These are phyloP conservation scores for Mandrillus leucophaeus DNA, from an alignment of 2,113 vertebrate genomes.

Conservation along the genomic window DNA sequence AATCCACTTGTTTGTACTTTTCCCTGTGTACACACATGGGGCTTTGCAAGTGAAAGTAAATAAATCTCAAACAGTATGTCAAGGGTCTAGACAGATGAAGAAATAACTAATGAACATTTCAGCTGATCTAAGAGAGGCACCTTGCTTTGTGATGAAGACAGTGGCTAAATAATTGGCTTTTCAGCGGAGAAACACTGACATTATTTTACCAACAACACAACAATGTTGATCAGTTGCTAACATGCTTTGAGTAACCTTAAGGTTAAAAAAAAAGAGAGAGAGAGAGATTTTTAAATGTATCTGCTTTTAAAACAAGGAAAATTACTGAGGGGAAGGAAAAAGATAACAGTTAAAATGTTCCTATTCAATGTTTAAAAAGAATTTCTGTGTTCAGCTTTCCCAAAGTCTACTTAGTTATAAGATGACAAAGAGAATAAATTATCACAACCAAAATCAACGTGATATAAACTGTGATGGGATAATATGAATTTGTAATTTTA, in stretches of 20 bases:
- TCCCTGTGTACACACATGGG: not conserved
- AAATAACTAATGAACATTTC: constrained; percentile 18
- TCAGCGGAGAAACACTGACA: constrained; percentile 29
- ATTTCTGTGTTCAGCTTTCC: constrained; percentile 6
- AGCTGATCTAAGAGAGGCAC: not conserved
- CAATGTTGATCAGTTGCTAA: constrained; percentile 4
- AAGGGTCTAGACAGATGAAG: not conserved
- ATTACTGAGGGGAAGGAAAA: not conserved
- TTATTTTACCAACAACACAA: constrained; percentile 41
- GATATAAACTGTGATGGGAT: not conserved
- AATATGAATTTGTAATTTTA: not conserved
- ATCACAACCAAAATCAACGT: not conserved
- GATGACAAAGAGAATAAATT: not conserved
- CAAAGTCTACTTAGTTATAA: not conserved
- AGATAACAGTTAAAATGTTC: not conserved
- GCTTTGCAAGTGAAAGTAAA: not conserved
- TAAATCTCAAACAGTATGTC: not conserved
- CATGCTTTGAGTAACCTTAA: not conserved
- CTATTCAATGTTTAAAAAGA: not conserved
- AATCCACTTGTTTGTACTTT: not conserved
- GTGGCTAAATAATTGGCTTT: constrained; percentile 1
- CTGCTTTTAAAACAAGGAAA: constrained; percentile 30
- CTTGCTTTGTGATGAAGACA: not conserved
- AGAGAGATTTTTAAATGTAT: not conserved
- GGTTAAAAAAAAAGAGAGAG: not conserved